A percentile compares a stretch with the other conserved stretches of the same genome.
Evolutionary conservation across 2,113 vertebrate genomes (phyloP).

Genomic region (Lycocorax pyrrhopterus): DNA sequence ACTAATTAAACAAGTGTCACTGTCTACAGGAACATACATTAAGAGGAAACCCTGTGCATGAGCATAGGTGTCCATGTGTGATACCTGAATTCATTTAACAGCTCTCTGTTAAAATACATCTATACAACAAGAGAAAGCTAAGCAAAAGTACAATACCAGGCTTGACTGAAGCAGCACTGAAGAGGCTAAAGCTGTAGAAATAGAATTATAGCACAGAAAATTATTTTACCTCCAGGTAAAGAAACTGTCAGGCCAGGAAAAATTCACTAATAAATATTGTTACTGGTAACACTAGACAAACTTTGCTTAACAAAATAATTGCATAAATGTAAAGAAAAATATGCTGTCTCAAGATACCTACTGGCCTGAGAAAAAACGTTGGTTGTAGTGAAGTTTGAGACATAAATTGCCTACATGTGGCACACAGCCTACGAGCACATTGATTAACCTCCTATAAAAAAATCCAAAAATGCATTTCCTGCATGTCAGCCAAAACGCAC

Average conservation of each 20-base stretch:
- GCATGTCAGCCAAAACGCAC: background rate
- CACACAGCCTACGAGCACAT: background rate
- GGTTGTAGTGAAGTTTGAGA: background rate
- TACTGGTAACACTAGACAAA: background rate
- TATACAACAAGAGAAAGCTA: background rate
- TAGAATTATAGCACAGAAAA: background rate
- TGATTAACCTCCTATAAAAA: background rate
- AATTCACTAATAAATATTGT: background rate
- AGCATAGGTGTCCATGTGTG: fast-evolving
- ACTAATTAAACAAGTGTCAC: background rate
- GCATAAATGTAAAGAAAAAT: background rate
- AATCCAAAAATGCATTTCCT: background rate
- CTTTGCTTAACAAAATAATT: background rate
- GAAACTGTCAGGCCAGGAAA: background rate
- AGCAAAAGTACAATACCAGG: background rate
- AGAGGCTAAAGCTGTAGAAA: background rate
- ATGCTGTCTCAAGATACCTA: background rate
- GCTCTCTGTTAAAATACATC: background rate
- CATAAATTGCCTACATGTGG: background rate
- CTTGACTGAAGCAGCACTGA: background rate
- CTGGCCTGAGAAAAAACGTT: background rate
- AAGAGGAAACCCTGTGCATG: background rate
- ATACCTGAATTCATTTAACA: background rate
- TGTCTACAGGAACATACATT: background rate
- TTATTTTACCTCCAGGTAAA: background rate